Percentiles rank a stretch among this genome's conserved stretches.
These are phyloP conservation scores for Scatophagus argus DNA, from an alignment of 2,113 vertebrate genomes.

Conservation along the genomic window DNA sequence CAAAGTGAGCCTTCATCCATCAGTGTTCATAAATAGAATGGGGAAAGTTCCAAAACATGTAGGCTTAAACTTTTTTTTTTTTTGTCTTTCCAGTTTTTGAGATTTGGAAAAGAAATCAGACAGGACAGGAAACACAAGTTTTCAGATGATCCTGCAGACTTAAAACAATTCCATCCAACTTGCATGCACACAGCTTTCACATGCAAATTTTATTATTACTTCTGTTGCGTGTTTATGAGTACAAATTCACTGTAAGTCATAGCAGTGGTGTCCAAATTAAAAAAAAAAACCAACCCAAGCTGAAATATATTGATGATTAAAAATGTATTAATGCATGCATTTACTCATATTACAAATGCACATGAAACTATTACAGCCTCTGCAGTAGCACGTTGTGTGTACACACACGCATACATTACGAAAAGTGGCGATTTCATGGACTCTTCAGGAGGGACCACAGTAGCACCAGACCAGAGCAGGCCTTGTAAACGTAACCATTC, in stretches of 20 bases:
- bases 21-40: conserved; percentile 18
- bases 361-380: conserved; percentile 1
- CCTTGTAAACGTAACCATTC: conserved; percentile 65
- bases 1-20: conserved; percentile 13
- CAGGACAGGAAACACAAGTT: no score
- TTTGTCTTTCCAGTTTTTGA: no score
- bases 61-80: background rate
- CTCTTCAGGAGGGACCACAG: conserved; percentile 12
- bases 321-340: background rate
- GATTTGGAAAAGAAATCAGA: no score
- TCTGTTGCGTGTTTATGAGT: no score
- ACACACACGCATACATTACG: background rate
- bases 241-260: background rate
- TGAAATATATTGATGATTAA: background rate
- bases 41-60: background rate
- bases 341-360: conserved; percentile 6
- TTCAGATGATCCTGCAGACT: no score
- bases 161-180: no score
- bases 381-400: background rate
- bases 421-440: conserved; percentile 29
- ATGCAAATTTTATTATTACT: background rate
- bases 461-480: conserved; percentile 41
- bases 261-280: background rate
- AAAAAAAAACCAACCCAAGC: background rate
- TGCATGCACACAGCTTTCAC: no score